phyloP scores from a whole-genome alignment of 2,888 invertebrate species.

The Pycnomerus fuliginosus region DNA sequence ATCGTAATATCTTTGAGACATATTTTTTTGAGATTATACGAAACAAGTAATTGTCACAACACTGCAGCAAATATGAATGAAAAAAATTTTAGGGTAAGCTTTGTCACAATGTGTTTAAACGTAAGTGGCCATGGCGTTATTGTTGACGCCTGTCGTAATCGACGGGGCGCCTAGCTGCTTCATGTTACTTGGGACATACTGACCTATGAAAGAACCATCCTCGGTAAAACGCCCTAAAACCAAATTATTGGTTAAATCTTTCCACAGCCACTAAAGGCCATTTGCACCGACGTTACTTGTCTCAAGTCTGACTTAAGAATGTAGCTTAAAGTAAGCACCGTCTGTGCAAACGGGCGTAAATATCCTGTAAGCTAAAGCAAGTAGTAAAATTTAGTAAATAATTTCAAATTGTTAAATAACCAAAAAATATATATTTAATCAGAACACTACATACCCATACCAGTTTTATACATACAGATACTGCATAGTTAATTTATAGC shows the following conservation, averaged over 20 bases:
- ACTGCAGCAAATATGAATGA: conserved; percentile 24
- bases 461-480: too few species aligned
- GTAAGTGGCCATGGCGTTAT: conserved; percentile 65
- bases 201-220: conserved; percentile 96
- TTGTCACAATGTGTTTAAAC: conserved; percentile 53
- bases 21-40: conserved; percentile 6
- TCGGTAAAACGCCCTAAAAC: conserved; percentile 95
- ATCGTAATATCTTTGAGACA: conserved; percentile 26
- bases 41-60: conserved; percentile 25
- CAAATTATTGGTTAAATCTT: not conserved
- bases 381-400: too few species aligned
- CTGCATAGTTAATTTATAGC: too few species aligned
- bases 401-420: too few species aligned
- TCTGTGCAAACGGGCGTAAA: too few species aligned
- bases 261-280: not conserved
- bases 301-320: too few species aligned
- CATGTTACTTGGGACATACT: conserved; percentile 85
- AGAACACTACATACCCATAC: too few species aligned
- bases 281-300: too few species aligned
- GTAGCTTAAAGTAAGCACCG: too few species aligned
- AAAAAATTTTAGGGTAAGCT: conserved; percentile 15
- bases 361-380: too few species aligned
- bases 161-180: conserved; percentile 60
- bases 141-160: conserved; percentile 50
- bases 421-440: too few species aligned